Evolutionary conservation across 2,797 vertebrate species (phyloP).

Genomic region (Microctenopoma stevenorrisi): DNA sequence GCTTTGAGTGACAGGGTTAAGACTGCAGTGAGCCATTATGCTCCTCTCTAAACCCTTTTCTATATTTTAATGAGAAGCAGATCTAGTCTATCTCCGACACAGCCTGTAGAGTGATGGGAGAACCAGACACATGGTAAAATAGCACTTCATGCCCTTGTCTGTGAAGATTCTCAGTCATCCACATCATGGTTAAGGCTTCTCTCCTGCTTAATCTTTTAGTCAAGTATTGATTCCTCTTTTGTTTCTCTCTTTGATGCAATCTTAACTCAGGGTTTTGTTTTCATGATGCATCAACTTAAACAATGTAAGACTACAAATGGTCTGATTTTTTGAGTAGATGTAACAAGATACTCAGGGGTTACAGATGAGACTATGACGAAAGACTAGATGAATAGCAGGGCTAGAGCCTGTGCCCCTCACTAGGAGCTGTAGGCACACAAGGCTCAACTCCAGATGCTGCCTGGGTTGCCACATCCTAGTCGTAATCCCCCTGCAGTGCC

Average conservation of each 20-base stretch:
- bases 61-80: slow-evolving; percentile 73
- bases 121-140: slow-evolving; percentile 39
- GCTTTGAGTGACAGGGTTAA: slow-evolving; percentile 73
- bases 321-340: slow-evolving; percentile 39
- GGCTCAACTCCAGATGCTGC: slow-evolving; percentile 73
- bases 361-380: slow-evolving; percentile 40
- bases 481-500: slow-evolving; percentile 60
- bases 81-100: slow-evolving; percentile 54
- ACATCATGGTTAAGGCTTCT: too few species aligned
- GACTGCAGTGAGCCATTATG: slow-evolving; percentile 68
- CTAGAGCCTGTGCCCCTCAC: slow-evolving; percentile 35
- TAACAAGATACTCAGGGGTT: slow-evolving; percentile 28
- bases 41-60: slow-evolving; percentile 60
- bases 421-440: slow-evolving; percentile 48
- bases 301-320: slow-evolving; percentile 52
- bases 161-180: too few species aligned
- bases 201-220: slow-evolving; percentile 11
- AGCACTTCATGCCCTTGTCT: slow-evolving; percentile 34
- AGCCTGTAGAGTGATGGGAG: slow-evolving; percentile 31
- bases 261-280: slow-evolving; percentile 35
- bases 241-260: slow-evolving; percentile 21
- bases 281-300: slow-evolving; percentile 30
- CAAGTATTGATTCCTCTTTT: slow-evolving; percentile 10
- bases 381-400: slow-evolving; percentile 57
- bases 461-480: slow-evolving; percentile 74